phyloP scores from a whole-genome alignment of 1,140 invertebrate genomes.

The Drosophila cardini region DNA sequence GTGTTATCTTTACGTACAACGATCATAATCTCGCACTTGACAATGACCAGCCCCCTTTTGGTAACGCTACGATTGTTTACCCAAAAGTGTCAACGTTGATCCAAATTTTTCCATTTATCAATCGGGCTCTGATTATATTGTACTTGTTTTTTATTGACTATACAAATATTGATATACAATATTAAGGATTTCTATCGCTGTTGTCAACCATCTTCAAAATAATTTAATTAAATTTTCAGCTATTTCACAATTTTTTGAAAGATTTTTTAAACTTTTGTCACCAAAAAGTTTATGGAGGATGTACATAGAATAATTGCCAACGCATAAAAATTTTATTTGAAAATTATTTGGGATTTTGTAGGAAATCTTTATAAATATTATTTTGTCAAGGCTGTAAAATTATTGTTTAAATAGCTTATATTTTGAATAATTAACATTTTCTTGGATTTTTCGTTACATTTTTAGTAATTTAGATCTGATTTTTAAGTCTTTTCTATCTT shows the following conservation, averaged over 20 bases:
- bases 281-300: neutral
- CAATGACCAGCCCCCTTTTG: conserved; percentile 39
- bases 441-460: too few species aligned
- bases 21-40: conserved; percentile 35
- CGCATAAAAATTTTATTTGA: conserved; percentile 5
- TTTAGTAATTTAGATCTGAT: too few species aligned
- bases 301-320: conserved; percentile 9
- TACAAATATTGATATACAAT: conserved; percentile 61
- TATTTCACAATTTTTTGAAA: conserved; percentile 15
- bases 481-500: too few species aligned
- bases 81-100: conserved; percentile 61
- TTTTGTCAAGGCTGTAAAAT: too few species aligned
- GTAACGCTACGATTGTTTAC: conserved; percentile 34
- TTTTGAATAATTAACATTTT: too few species aligned
- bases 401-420: too few species aligned
- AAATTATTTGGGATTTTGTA: neutral
- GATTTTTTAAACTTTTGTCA: neutral
- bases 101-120: conserved; percentile 75
- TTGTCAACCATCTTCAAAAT: conserved; percentile 5
- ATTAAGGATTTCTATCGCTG: conserved; percentile 39
- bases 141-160: conserved; percentile 41
- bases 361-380: neutral
- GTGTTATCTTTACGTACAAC: conserved; percentile 35
- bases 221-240: neutral
- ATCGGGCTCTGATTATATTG: conserved; percentile 37